These are phyloP conservation scores for Smittia aterrima DNA, from an alignment of 2,888 invertebrate genomes.

Conservation along the genomic window DNA sequence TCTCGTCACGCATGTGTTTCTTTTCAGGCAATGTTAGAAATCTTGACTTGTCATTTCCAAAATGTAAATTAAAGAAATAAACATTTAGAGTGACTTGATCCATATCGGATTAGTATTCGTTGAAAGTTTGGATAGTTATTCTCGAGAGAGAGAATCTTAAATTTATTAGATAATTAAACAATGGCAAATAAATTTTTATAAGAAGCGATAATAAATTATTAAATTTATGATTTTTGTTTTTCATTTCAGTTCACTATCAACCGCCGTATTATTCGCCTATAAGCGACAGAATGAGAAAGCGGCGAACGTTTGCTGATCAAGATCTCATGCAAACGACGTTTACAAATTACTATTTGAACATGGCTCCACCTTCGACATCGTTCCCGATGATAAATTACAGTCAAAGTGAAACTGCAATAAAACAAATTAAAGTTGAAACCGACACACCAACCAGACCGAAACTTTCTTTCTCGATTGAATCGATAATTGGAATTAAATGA, in stretches of 20 bases:
- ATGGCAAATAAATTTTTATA: no score
- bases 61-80: no score
- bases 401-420: background rate
- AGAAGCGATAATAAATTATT: no score
- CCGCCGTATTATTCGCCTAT: background rate
- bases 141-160: no score
- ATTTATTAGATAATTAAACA: no score
- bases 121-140: no score
- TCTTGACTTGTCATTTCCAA: background rate
- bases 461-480: slow-evolving; percentile 65
- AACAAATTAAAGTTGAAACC: slow-evolving; percentile 12
- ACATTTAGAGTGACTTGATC: no score
- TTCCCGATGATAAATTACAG: background rate
- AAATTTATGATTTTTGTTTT: no score
- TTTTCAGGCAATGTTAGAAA: background rate
- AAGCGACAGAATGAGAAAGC: slow-evolving; percentile 31
- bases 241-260: background rate
- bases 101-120: no score
- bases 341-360: slow-evolving; percentile 24
- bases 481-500: slow-evolving; percentile 65
- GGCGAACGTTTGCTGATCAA: slow-evolving; percentile 32
- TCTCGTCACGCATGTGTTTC: slow-evolving; percentile 34
- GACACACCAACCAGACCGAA: slow-evolving; percentile 47
- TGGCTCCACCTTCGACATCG: background rate
- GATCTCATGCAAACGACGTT: slow-evolving; percentile 29